Percentiles rank a stretch among this genome's conserved stretches.
Evolutionary conservation across 2,113 vertebrate genomes (phyloP).

Genomic region (Ascaphus truei): DNA sequence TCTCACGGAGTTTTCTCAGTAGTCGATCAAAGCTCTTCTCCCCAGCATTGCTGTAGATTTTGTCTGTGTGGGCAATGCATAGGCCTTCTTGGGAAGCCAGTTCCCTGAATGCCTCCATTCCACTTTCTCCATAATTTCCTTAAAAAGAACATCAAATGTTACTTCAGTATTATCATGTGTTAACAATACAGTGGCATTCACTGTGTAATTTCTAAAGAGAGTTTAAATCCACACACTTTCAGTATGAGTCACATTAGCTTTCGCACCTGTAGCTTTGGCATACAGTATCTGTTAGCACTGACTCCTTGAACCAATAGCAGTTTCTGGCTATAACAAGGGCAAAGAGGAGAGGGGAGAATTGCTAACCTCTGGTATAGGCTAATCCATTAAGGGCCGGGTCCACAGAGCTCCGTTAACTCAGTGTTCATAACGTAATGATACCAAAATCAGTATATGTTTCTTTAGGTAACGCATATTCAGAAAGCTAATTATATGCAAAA

Average conservation of each 20-base stretch:
- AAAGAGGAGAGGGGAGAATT: no score
- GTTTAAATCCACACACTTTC: neutral
- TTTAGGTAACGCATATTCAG: no score
- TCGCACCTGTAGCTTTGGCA: neutral
- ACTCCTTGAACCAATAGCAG: neutral
- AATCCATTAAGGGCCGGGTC: no score
- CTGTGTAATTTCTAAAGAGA: neutral
- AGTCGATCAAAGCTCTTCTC: conserved; percentile 94
- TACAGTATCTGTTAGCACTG: neutral
- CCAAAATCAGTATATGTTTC: no score
- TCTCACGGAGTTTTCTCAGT: conserved; percentile 84
- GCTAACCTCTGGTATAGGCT: no score
- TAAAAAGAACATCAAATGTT: conserved; percentile 42
- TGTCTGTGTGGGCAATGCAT: conserved; percentile 96
- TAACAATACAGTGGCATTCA: neutral
- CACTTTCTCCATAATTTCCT: conserved; percentile 98
- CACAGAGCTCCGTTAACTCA: no score
- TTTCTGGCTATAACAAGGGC: neutral
- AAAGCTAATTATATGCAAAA: no score
- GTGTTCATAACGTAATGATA: no score
- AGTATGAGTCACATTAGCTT: neutral
- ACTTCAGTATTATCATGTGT: no score
- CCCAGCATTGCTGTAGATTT: conserved; percentile 96
- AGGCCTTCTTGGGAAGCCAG: conserved; percentile 89
- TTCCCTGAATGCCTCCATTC: conserved; percentile 98